These are phyloP conservation scores for Notocelia uddmanniana DNA, from an alignment of 2,888 invertebrate genomes.

Conservation along the genomic window DNA sequence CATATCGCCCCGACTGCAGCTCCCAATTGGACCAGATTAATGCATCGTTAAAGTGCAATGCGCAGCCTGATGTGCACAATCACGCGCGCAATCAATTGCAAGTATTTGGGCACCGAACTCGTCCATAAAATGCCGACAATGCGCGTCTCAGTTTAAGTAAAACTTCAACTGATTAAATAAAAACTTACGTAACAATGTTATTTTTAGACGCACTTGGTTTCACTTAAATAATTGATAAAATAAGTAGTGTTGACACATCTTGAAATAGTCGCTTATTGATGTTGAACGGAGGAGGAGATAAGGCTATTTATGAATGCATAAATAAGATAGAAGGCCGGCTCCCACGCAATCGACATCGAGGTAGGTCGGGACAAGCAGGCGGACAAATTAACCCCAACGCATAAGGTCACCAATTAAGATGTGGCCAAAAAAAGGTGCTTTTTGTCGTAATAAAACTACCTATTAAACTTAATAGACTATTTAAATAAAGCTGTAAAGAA, in stretches of 20 bases:
- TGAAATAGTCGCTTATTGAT: conserved; percentile 61
- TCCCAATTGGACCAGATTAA: conserved; percentile 42
- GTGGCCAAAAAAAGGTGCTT: conserved; percentile 25
- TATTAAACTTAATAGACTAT: conserved; percentile 39
- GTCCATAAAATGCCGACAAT: neutral
- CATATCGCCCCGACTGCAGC: conserved; percentile 4
- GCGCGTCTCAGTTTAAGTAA: neutral
- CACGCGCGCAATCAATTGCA: conserved; percentile 29
- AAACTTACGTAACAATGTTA: conserved; percentile 23
- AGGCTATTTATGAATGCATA: conserved; percentile 77
- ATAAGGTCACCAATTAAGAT: conserved; percentile 42
- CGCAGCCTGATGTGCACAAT: conserved; percentile 30
- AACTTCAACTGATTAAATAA: neutral
- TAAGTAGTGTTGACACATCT: conserved; percentile 50
- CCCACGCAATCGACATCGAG: conserved; percentile 72
- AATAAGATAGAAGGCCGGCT: conserved; percentile 73
- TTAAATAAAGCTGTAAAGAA: conserved; percentile 33
- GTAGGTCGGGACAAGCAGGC: conserved; percentile 74
- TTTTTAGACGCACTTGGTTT: conserved; percentile 20
- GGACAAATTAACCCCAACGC: conserved; percentile 41
- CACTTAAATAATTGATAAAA: conserved; percentile 32
- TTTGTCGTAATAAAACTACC: conserved; percentile 25
- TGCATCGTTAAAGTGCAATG: conserved; percentile 39
- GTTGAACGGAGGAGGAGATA: conserved; percentile 64
- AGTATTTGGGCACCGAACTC: conserved; percentile 5